Base-by-base conservation (phyloP, 2,797 vertebrate species). In the Esox lucius region DNA sequence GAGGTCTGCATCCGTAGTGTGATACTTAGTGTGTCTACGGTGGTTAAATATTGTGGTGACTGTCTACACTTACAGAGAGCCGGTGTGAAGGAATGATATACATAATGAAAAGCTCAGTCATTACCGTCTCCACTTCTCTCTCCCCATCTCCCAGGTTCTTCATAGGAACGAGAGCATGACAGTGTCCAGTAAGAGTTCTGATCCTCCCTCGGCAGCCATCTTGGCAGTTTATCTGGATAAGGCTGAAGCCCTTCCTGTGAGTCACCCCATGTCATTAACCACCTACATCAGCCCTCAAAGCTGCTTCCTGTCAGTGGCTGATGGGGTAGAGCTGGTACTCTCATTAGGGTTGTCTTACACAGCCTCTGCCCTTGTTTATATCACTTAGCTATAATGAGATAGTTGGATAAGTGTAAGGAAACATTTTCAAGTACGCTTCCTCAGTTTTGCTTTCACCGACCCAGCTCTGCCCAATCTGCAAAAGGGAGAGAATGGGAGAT, bases 241-340 rank as follows among this genome's bases (percentile, higher is more conserved):
- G 68, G 97, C 96, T n/a, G 95, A 97, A 85, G 95, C 95, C 1
- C 95, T 98, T 85, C 97, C 96, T n/a, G 97, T 98, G 91, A 96
- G 97, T 96, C 83, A 82, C 28, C 72, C 26, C 72, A 66, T 33
- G 81, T 76, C 78, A 13, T 68, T 42, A 2, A 70, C 66, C 9
- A n/a, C 53, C 31, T 61, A 78, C 78, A 73, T 64, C 24, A 17
- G 59, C 39, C 74, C 71, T 56, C n/a, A 75, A 70, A 69, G 83
- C 70, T 72, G 71, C 82, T 87, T 92, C 87, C 87, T 90, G 78
- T 82, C 24, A 77, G 84, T 75, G 88, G 85, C 88, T 72, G 64
- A 72, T 39, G 72, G 48, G 71, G 68, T 75, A 71, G 59, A 83
- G 75, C 77, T 69, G 76, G 39, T n/a, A 28, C 13, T 42, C 59